Conservation (phyloP, 2,113 vertebrate genomes). For the Dolichotis patagonum region DNA sequence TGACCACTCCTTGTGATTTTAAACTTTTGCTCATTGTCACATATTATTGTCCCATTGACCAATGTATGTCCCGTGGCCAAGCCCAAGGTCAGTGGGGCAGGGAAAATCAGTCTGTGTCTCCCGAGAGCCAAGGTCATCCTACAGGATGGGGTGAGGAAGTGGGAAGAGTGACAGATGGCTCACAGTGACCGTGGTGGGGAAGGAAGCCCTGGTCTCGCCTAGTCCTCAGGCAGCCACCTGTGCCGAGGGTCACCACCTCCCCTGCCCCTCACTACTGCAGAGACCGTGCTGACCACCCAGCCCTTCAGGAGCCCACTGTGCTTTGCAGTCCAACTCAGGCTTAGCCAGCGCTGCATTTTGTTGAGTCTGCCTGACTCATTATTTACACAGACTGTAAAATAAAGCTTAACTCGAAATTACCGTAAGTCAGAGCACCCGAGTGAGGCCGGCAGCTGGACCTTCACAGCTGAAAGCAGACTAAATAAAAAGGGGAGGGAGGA, state of each 20-base stretch:
- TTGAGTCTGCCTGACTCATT: constrained; percentile 78
- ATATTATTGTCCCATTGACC: background rate
- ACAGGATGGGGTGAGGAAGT: too few species aligned
- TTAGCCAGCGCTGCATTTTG: constrained; percentile 53
- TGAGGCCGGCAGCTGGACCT: constrained; percentile 79
- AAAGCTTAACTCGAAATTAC: constrained; percentile 81
- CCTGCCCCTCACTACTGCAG: background rate
- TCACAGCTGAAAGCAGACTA: constrained; percentile 78
- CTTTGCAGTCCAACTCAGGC: constrained; percentile 29
- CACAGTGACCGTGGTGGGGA: background rate
- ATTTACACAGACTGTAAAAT: constrained; percentile 84
- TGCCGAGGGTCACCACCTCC: background rate
- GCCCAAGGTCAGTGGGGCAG: accelerated
- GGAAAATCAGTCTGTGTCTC: accelerated
- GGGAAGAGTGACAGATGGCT: accelerated
- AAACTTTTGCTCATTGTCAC: background rate
- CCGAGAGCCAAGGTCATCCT: background rate
- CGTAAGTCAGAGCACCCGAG: constrained; percentile 67
- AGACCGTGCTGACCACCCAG: background rate
- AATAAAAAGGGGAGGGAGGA: constrained; percentile 75
- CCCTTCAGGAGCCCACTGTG: background rate
- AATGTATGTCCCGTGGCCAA: background rate
- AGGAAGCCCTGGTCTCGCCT: background rate
- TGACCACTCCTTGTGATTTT: background rate
- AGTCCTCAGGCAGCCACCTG: background rate